Evolutionary conservation across 1,140 invertebrate genomes (phyloP), one percentile per base, ranked within the genome.

Genomic region (Uloborus diversus): DNA sequence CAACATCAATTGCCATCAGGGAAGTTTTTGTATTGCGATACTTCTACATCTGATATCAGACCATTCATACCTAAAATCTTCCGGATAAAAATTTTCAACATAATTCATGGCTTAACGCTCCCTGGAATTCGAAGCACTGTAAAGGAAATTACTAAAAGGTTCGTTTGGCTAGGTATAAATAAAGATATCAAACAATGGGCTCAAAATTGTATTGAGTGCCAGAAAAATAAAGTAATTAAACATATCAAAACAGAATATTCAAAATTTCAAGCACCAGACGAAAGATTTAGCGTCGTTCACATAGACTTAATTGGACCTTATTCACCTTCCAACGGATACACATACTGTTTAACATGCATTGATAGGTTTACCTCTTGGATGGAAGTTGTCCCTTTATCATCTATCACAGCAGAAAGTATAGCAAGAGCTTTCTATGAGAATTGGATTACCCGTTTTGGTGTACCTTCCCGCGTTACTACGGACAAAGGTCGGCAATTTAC

Each of bases 141-240:
- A 13, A 51, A 32, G 53, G 32, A 79, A 23, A 33, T 82, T 20
- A 33, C 42, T 14, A 9, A 4, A 47, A n/a, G 17, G 17, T 81
- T 61, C 35, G 20, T 82, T 23, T 81, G 81, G 81, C 71, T 81
- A 27, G 28, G 23, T 27, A 82, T 81, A 14, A 2, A 27, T 2
- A 30, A 13, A n/a, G 68, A 81, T 33, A 25, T 25, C 28, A 13
- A 49, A 27, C 7, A 4, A n/a, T 81, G 25, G 61, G 33, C 20
- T 25, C 5, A 27, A 23, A 56, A n/a, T 33, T 62, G 14, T 82
- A 73, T 62, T 62, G 4, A 11, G n/a, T 13, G 61, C 27, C 61
- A 62, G 23, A 62, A 7, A 33, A 14, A 7, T 13, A 62, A 62
- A 42, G 4, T 62, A 62, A 23, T 4, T 25, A 13, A 4, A 17